A percentile compares a stretch with the other conserved stretches of the same genome.
phyloP scores from a whole-genome alignment of 2,113 vertebrate species.

The Chaetodon auriga region DNA sequence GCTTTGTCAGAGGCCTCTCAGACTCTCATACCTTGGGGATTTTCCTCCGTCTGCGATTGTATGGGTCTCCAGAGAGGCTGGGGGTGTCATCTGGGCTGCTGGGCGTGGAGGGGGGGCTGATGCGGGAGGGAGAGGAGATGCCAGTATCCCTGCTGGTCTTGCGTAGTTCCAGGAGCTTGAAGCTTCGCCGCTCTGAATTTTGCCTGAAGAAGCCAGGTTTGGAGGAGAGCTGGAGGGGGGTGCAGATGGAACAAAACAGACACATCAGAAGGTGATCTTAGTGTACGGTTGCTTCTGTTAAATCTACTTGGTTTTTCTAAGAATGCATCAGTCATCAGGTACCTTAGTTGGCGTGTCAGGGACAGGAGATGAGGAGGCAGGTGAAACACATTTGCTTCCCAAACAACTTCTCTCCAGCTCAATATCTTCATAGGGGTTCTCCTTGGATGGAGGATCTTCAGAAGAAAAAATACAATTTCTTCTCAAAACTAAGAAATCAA shows the following conservation, averaged over 20 bases:
- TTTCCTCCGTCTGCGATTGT: slow-evolving; percentile 93
- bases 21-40: slow-evolving; percentile 90
- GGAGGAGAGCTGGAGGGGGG: slow-evolving; percentile 77
- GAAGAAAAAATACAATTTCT: slow-evolving; percentile 9
- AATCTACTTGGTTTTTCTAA: background rate
- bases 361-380: slow-evolving; percentile 87
- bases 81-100: slow-evolving; percentile 97
- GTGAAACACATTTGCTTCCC: slow-evolving; percentile 90
- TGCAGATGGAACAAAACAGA: background rate
- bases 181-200: slow-evolving; percentile 93
- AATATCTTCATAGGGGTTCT: slow-evolving; percentile 98
- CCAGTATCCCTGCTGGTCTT: slow-evolving; percentile 90
- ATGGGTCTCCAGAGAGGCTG: slow-evolving; percentile 92
- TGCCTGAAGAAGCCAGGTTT: slow-evolving; percentile 93
- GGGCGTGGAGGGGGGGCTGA: slow-evolving; percentile 95
- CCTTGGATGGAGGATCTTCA: slow-evolving; percentile 93
- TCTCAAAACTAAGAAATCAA: slow-evolving; percentile 14
- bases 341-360: slow-evolving; percentile 93
- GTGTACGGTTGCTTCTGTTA: background rate
- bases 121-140: slow-evolving; percentile 87
- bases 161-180: slow-evolving; percentile 92
- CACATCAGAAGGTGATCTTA: background rate
- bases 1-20: slow-evolving; percentile 10
- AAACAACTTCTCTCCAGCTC: slow-evolving; percentile 92
- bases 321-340: slow-evolving; percentile 13